phyloP scores from a whole-genome alignment of 2,888 invertebrate genomes.

The Caenorhabditis imperialis region DNA sequence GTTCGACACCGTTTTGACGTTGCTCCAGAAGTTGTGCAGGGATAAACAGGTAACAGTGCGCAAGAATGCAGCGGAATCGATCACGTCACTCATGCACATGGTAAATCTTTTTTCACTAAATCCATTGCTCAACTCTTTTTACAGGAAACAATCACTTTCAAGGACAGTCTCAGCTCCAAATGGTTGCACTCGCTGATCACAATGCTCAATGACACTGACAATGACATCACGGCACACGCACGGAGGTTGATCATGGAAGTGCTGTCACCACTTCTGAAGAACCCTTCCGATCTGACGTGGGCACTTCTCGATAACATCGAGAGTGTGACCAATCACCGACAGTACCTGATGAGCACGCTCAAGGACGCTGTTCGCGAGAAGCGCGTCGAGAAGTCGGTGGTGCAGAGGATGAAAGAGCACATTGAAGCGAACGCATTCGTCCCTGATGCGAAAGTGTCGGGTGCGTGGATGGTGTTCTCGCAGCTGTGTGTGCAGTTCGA shows the following conservation, averaged over 20 bases:
- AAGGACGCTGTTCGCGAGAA: slow-evolving; percentile 36
- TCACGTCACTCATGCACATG: slow-evolving; percentile 41
- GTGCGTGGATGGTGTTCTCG: slow-evolving; percentile 56
- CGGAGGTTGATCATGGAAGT: slow-evolving; percentile 45
- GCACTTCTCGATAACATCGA: slow-evolving; percentile 46
- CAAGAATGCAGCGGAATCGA: slow-evolving; percentile 26
- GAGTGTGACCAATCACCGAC: slow-evolving; percentile 16
- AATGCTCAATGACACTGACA: slow-evolving; percentile 48
- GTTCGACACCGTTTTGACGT: slow-evolving; percentile 16
- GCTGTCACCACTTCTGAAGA: slow-evolving; percentile 36
- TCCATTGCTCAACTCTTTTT: too few relatives aligned
- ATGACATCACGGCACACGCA: slow-evolving; percentile 43
- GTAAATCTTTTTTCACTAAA: slow-evolving; percentile 34
- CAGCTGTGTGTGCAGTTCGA: slow-evolving; percentile 42
- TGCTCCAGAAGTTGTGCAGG: slow-evolving; percentile 32
- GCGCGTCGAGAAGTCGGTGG: slow-evolving; percentile 26
- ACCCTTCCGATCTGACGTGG: slow-evolving; percentile 45
- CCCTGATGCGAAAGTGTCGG: slow-evolving; percentile 1
- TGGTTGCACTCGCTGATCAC: slow-evolving; percentile 44
- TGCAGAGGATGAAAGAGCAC: slow-evolving; percentile 40
- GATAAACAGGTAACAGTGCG: slow-evolving; percentile 33
- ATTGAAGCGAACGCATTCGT: neutral
- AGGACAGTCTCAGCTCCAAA: slow-evolving; percentile 29
- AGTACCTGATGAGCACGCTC: slow-evolving; percentile 46
- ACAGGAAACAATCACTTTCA: slow-evolving; percentile 7